Percentiles rank a stretch among this genome's conserved stretches.
Conservation (phyloP, 2,888 invertebrate genomes). For the Crioceris asparagi region DNA sequence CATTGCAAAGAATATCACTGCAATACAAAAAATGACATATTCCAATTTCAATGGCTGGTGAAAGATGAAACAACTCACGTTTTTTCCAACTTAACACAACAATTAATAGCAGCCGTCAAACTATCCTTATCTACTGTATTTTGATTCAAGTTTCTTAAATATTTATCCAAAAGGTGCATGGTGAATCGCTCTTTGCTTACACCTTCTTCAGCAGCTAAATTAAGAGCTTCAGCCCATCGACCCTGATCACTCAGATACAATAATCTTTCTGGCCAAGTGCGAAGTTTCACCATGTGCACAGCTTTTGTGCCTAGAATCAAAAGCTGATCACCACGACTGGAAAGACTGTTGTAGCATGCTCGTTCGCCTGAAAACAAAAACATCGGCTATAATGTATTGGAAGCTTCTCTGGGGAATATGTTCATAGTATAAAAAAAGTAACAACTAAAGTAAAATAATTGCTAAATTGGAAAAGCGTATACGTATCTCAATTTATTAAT, state of each 20-base stretch:
- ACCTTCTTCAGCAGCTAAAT: slow-evolving; percentile 44
- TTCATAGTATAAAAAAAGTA: too few relatives aligned
- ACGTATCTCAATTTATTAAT: too few relatives aligned
- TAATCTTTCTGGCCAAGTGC: slow-evolving; percentile 58
- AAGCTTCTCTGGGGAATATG: too few relatives aligned
- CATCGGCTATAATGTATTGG: too few relatives aligned
- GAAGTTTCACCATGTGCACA: slow-evolving; percentile 47
- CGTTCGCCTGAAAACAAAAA: slow-evolving; percentile 40
- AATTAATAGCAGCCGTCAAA: slow-evolving; percentile 38
- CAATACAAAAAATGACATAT: slow-evolving; percentile 16
- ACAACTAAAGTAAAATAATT: too few relatives aligned
- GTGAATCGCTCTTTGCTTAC: slow-evolving; percentile 34
- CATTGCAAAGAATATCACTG: slow-evolving; percentile 49
- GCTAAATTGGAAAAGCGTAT: too few relatives aligned
- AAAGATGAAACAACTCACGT: slow-evolving; percentile 36
- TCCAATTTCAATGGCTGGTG: not conserved
- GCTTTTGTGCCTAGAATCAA: slow-evolving; percentile 56
- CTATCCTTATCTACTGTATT: slow-evolving; percentile 37
- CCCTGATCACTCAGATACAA: slow-evolving; percentile 50
- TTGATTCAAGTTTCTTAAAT: slow-evolving; percentile 38
- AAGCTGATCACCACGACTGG: slow-evolving; percentile 56
- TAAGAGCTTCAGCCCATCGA: slow-evolving; percentile 46
- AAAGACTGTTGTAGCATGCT: slow-evolving; percentile 65
- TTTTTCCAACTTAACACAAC: slow-evolving; percentile 40
- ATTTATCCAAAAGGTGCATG: slow-evolving; percentile 32